Conservation (phyloP, 2,888 invertebrate species). For the Lymantria dispar region DNA sequence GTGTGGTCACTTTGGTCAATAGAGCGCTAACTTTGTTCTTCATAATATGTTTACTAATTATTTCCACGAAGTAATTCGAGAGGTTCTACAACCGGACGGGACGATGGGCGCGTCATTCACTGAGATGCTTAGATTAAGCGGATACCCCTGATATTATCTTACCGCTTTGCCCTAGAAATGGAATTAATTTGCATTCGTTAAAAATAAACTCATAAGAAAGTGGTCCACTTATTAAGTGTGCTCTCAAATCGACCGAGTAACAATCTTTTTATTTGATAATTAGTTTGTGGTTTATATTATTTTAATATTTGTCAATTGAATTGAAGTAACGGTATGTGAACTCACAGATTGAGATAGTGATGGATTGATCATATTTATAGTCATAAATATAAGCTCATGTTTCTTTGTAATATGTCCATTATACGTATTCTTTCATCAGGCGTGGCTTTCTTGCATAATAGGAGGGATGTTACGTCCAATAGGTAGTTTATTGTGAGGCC, state of each 20-base stretch:
- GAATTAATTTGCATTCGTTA: conserved; percentile 62
- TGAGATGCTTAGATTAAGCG: conserved; percentile 51
- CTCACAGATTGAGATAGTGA: too few species aligned
- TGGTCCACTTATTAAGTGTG: conserved; percentile 41
- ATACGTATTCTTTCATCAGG: too few species aligned
- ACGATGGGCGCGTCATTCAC: conserved; percentile 42
- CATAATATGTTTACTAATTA: conserved; percentile 48
- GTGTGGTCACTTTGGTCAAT: conserved; percentile 40
- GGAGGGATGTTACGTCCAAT: too few species aligned
- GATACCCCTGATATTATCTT: conserved; percentile 59
- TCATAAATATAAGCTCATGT: too few species aligned
- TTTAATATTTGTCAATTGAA: not conserved
- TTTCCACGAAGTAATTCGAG: conserved; percentile 50
- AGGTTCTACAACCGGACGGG: conserved; percentile 35
- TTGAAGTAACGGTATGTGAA: not conserved
- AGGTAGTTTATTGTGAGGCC: too few species aligned
- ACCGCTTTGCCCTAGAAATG: conserved; percentile 55
- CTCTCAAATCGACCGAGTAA: conserved; percentile 42
- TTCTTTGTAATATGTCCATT: too few species aligned
- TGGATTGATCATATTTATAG: too few species aligned
- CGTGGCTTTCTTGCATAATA: too few species aligned
- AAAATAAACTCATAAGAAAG: conserved; percentile 45
- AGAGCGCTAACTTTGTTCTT: conserved; percentile 38
- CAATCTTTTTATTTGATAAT: conserved; percentile 36
- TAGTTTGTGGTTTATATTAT: conserved; percentile 15